Conservation (phyloP, 2,113 vertebrate genomes). For the Camarhynchus parvulus region DNA sequence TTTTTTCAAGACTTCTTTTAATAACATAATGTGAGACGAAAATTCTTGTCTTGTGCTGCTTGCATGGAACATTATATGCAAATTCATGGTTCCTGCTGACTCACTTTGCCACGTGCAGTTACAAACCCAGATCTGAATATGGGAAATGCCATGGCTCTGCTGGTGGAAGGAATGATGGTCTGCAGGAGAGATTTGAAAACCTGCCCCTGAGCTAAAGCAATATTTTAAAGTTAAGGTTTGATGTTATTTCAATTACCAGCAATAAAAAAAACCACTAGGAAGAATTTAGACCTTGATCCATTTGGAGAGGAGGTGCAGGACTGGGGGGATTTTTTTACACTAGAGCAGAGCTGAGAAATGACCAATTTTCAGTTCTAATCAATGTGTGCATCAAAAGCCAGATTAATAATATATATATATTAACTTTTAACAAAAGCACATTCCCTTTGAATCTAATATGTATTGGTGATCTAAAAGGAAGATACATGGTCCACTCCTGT, state of each 20-base stretch:
- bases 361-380: neutral
- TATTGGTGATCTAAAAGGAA: neutral
- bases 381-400: neutral
- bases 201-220: neutral
- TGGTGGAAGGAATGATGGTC: neutral
- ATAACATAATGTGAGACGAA: neutral
- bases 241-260: constrained; percentile 36
- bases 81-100: neutral
- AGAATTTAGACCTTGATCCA: neutral
- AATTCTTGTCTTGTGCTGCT: neutral
- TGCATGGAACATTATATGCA: neutral
- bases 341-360: neutral
- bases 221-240: neutral
- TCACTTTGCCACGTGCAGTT: neutral
- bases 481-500: neutral
- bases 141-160: neutral
- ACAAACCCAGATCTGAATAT: neutral
- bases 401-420: neutral
- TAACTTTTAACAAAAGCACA: neutral
- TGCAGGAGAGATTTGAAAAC: constrained; percentile 21
- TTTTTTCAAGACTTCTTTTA: neutral
- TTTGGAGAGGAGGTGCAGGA: neutral
- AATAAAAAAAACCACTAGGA: neutral
- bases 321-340: neutral
- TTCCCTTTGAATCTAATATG: neutral